phyloP scores from a whole-genome alignment of 2,113 vertebrate genomes.

The Mormyrus iriodes region DNA sequence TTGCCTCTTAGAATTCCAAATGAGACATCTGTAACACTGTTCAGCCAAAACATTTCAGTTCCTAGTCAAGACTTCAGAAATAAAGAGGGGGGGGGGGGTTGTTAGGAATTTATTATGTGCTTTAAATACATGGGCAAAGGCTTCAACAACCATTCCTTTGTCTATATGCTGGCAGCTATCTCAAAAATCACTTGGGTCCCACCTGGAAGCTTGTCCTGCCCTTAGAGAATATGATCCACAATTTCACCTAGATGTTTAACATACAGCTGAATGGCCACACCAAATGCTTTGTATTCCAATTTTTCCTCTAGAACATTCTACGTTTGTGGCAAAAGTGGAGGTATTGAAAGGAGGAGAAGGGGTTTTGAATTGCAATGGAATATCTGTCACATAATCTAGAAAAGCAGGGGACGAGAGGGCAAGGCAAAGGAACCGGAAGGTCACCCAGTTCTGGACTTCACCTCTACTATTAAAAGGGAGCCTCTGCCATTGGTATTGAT shows the following conservation, averaged over 20 bases:
- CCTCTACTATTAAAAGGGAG: not conserved
- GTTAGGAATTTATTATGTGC: conserved; percentile 64
- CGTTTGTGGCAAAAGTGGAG: not conserved
- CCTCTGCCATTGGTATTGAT: not conserved
- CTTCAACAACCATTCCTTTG: conserved; percentile 34
- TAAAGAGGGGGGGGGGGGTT: conserved; percentile 45
- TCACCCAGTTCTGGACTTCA: not conserved
- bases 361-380: not conserved
- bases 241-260: not conserved
- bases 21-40: conserved; percentile 31
- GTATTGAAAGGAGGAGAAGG: not conserved
- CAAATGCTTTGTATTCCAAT: not conserved
- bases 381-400: conserved; percentile 22
- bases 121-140: conserved; percentile 57
- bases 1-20: conserved; percentile 16
- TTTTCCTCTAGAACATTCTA: not conserved
- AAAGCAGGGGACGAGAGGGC: not conserved
- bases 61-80: conserved; percentile 23
- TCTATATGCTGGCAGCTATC: conserved; percentile 39
- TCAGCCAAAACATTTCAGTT: conserved; percentile 7
- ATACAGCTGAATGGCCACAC: not conserved
- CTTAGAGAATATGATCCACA: conserved; percentile 17
- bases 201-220: not conserved
- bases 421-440: not conserved
- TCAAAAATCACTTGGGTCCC: conserved; percentile 34